These are phyloP conservation scores for Gandaritis pyraliata DNA, from an alignment of 2,888 invertebrate species.

Conservation along the genomic window DNA sequence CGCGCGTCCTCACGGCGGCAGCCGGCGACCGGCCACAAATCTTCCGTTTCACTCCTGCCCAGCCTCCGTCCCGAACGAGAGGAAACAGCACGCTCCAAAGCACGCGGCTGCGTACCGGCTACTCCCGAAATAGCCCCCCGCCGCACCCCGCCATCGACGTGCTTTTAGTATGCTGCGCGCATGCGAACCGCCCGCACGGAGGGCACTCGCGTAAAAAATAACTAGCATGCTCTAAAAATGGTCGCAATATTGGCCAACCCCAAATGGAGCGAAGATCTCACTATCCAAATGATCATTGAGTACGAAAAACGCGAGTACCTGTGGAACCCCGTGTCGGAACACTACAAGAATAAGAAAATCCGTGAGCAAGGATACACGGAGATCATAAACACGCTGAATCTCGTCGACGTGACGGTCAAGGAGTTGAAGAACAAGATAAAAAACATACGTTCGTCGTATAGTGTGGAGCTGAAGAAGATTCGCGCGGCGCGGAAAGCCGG, in stretches of 20 bases:
- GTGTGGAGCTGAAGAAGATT: slow-evolving; percentile 82
- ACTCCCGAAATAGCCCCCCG: slow-evolving; percentile 83
- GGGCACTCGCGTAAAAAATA: slow-evolving; percentile 58
- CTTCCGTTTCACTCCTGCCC: slow-evolving; percentile 83
- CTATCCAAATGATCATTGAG: slow-evolving; percentile 81
- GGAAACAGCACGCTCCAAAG: slow-evolving; percentile 83
- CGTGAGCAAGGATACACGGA: slow-evolving; percentile 80
- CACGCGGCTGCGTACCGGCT: slow-evolving; percentile 84
- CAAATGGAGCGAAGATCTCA: slow-evolving; percentile 82
- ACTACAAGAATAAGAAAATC: slow-evolving; percentile 81
- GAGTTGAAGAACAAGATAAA: slow-evolving; percentile 83
- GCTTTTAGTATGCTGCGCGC: slow-evolving; percentile 85
- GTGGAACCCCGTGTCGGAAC: slow-evolving; percentile 81
- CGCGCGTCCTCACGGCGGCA: slow-evolving; percentile 44
- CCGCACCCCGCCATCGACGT: slow-evolving; percentile 80
- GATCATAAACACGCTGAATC: slow-evolving; percentile 77
- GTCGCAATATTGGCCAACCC: slow-evolving; percentile 80
- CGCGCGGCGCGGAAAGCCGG: slow-evolving; percentile 81
- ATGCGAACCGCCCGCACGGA: slow-evolving; percentile 84
- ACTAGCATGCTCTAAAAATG: slow-evolving; percentile 74
- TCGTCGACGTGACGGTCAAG: slow-evolving; percentile 78
- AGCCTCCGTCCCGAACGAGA: slow-evolving; percentile 78
- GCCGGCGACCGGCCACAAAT: slow-evolving; percentile 66
- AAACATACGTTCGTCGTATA: slow-evolving; percentile 81
- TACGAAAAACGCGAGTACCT: slow-evolving; percentile 81